Evolutionary conservation across 2,797 vertebrate species (phyloP), one percentile per base, ranked within the genome.

Genomic region (Vultur gryphus): DNA sequence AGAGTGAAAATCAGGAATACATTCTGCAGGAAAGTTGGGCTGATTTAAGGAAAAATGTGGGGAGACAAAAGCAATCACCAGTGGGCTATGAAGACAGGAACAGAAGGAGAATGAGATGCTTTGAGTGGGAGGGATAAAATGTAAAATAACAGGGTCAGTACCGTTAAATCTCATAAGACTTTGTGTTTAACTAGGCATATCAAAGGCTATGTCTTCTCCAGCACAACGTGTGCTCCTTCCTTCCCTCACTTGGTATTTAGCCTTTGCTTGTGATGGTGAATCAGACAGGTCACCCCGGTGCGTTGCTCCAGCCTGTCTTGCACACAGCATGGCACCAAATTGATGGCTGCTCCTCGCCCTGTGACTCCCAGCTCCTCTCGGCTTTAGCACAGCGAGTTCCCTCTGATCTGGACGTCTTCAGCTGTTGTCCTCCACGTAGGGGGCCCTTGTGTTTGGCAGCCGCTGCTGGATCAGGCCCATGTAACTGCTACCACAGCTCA

Each of bases 391-490:
- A 52, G 52, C 0, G 0, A 55, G 58, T 26, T 93, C 71, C 16
- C 23, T 87, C 92, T 92, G 73, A 93, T 96, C 86, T 79, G 73
- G 37, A 25, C 1, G 29, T 9, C 70, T 84, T 93, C 89, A 90
- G 87, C 94, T 90, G 77, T 14, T 95, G 90, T 67, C 18, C 62
- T 64, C 62, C 35, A 16, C 0, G 1, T 0, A 62, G 84, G 84
- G 41, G 31, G 72, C 16, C 35, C 58, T 89, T 1, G 0, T 90
- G 71, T 62, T 89, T 93, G 93, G 95, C 89, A 94, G 61, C 18
- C 3, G 0, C 37, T 89, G 75, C 89, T 95, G 94, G 82, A 78
- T 62, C 55, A 66, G 51, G 55, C 78, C 71, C 65, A 19, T 59
- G 61, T 19, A 90, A 41, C 41, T 75, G 72, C 66, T 84, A 21